A percentile compares a stretch with the other conserved stretches of the same genome.
phyloP scores from a whole-genome alignment of 2,797 vertebrate genomes.

The Botia almorhae region DNA sequence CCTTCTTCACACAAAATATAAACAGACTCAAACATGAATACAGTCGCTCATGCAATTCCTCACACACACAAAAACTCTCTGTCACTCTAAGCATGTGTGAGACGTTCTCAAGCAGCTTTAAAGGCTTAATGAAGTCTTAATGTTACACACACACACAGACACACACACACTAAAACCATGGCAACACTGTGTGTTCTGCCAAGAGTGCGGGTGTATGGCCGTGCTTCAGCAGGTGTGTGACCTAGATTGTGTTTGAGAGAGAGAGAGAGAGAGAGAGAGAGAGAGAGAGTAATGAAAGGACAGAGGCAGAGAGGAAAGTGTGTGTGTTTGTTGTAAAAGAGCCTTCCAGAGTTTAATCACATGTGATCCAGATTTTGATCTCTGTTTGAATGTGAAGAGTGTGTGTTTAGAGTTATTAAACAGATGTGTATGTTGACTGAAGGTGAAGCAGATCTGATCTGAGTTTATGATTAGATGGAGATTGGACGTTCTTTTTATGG shows the following conservation, averaged over 20 bases:
- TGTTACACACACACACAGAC: slow-evolving; percentile 33
- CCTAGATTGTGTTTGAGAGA: slow-evolving; percentile 53
- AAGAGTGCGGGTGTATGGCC: slow-evolving; percentile 56
- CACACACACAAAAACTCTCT: slow-evolving; percentile 44
- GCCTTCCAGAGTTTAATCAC: background rate
- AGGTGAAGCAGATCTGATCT: slow-evolving; percentile 6
- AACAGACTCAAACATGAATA: slow-evolving; percentile 23
- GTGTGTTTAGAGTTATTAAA: background rate
- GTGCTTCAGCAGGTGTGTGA: slow-evolving; percentile 63
- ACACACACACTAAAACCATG: slow-evolving; percentile 53
- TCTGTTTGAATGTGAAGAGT: background rate
- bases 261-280: slow-evolving; percentile 16
- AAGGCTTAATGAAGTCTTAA: slow-evolving; percentile 60
- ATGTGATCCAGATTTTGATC: background rate
- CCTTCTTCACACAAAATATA: slow-evolving; percentile 31
- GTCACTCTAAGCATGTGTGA: slow-evolving; percentile 47
- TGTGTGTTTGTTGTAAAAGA: background rate
- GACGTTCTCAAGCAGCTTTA: slow-evolving; percentile 55
- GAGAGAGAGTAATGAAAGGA: slow-evolving; percentile 33
- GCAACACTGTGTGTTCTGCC: slow-evolving; percentile 57
- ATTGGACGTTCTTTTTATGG: slow-evolving; percentile 3
- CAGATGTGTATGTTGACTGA: background rate
- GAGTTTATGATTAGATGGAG: slow-evolving; percentile 37
- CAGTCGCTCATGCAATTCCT: slow-evolving; percentile 37
- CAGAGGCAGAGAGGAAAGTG: slow-evolving; percentile 2